Base-by-base conservation (phyloP, 2,797 vertebrate species). In the Rousettus madagascariensis region DNA sequence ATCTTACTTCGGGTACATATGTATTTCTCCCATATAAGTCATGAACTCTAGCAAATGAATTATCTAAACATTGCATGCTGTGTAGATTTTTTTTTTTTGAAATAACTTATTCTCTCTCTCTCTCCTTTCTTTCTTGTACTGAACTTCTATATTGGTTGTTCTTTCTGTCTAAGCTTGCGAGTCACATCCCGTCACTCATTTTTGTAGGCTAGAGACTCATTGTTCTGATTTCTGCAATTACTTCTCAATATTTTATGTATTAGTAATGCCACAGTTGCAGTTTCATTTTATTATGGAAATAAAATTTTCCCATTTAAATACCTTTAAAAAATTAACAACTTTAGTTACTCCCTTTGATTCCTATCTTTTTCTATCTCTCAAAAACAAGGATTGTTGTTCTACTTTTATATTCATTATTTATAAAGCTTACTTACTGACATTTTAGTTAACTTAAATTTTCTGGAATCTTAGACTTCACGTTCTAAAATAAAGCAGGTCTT, bases 241-340 rank as follows among this genome's bases (percentile, higher is more conserved):
- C 72, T 95, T 90, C 61, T 69, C 28, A 87, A 71, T 96, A 90
- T 93, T 92, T 91, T 95, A 95, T 97, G n/a, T 92, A 90, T 90
- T 95, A 72, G 38, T 93, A 92, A 93, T 96, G 85, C 85, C 90
- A 92, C 46, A 90, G 59, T 88, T 92, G 85, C 49, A 51, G 30
- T 95, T 95, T 97, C 38, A 86, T 94, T 97, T 96, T 97, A 95
- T 92, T 95, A 86, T 72, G 41, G 83, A 95, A 91, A 96, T 96
- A 96, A 97, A 94, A 94, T 74, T 82, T 83, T 8, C 59, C 61
- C 69, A 94, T 90, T 88, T 49, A 95, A 88, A 88, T 63, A 71
- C 33, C 68, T 95, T 88, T 51, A 77, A 93, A 95, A 93, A 95
- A 83, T 79, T 90, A 97, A 95, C 86, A 36, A 77, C 69, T 88